phyloP scores from a whole-genome alignment of 2,797 vertebrate genomes.

The Anisognathus igniventris region DNA sequence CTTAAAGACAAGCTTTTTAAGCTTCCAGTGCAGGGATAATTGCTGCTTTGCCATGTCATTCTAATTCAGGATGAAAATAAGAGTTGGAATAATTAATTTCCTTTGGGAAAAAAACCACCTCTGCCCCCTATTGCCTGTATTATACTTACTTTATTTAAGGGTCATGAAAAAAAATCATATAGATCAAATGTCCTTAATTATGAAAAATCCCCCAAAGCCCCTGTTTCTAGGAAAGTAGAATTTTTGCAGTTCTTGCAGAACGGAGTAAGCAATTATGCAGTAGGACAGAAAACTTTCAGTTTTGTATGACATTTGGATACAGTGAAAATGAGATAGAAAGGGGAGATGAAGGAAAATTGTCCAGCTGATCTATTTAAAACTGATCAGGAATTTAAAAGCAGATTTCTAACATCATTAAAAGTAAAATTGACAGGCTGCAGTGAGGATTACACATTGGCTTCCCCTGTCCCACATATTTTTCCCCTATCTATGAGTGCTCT shows the following conservation, averaged over 20 bases:
- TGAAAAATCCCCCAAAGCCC: not conserved
- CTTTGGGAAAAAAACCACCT: rapidly evolving
- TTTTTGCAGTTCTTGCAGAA: not conserved
- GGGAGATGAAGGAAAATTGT: not conserved
- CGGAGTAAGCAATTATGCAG: not conserved
- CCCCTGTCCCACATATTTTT: not conserved
- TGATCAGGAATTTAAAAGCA: not conserved
- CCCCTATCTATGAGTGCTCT: not conserved
- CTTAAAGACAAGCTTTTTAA: not conserved
- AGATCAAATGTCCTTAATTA: not conserved
- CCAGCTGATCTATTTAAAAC: not conserved
- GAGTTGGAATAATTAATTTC: not conserved
- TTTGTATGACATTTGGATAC: not conserved
- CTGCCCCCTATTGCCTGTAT: not conserved
- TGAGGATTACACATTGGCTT: not conserved
- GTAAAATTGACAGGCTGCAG: not conserved
- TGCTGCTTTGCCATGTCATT: not conserved
- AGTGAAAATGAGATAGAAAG: not conserved
- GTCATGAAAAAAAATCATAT: not conserved
- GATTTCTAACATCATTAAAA: not conserved
- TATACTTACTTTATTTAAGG: not conserved
- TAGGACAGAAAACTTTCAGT: not conserved
- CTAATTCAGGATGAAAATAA: not conserved
- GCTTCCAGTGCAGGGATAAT: not conserved
- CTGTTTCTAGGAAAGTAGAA: not conserved